Evolutionary conservation across 2,888 invertebrate species (phyloP), one percentile per base, ranked within the genome.

Genomic region (Cartodere bifasciata): DNA sequence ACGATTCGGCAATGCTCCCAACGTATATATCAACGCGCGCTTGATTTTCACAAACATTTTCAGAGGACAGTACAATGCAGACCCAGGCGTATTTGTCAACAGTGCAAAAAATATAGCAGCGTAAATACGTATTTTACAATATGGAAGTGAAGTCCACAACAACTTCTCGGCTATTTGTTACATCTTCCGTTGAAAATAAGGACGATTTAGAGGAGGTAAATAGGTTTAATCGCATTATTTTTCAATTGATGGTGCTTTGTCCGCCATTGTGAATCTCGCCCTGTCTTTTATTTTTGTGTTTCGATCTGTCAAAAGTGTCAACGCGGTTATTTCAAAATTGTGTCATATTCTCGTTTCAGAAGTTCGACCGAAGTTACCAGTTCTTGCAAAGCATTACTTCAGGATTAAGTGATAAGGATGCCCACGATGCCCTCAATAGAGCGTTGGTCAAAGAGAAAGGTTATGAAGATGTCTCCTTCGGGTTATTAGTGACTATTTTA

Each of bases 391-490:
- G 72, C 47, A 66, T 88, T 47, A 79, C 79, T 36, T 69, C 73
- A 42, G 88, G 87, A 44, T 72, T 87, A 49, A 88, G 86, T 48
- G 94, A 94, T 53, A 85, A 91, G 55, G 92, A 94, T 64, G 79
- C 85, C 48, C 91, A 92, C 57, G 92, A 94, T 58, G 80, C 82
- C 16, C 69, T 94, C 29, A 88, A 86, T 55, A 85, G 81, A 58
- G 80, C 87, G 39, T 83, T 90, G 41, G 79, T 85, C 55, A 87
- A 88, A 60, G 84, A 84, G 41, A 73, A 72, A 49, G 83, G 81
- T 50, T 90, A 92, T 65, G 94, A 95, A 60, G 94, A 95, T 52
- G 81, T 92, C 36, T 88, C 86, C 31, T 63, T 91, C 42, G 95
- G 94, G 30, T 73, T 95, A 56, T 65, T 95, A 36, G 85, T 85